Conservation (phyloP, 2,888 invertebrate genomes). For the Seira sanloemensis region DNA sequence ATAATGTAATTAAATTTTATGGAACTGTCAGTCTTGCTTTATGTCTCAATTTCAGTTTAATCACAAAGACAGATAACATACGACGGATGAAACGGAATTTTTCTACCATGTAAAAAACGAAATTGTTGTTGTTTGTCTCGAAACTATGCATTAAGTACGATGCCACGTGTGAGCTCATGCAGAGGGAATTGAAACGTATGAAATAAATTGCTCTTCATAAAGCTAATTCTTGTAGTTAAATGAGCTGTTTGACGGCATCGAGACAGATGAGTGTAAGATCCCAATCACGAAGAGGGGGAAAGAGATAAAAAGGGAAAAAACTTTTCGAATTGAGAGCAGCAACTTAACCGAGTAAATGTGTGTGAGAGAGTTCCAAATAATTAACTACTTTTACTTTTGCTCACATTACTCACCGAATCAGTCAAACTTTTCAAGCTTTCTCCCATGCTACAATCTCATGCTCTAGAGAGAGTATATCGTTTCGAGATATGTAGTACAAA, state of each 20-base stretch:
- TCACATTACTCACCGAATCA: neutral
- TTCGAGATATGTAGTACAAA: neutral
- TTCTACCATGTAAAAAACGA: no score
- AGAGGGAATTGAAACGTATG: neutral
- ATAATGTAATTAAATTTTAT: slow-evolving; percentile 40
- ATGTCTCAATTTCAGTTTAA: neutral
- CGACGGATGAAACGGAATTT: no score
- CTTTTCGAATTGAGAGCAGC: neutral
- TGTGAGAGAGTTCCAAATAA: neutral
- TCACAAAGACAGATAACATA: neutral
- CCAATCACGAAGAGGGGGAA: no score
- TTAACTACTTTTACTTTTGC: neutral
- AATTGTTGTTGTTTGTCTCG: no score
- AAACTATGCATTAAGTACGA: no score
- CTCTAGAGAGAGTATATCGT: neutral
- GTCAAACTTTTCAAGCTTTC: slow-evolving; percentile 1
- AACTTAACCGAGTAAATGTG: neutral
- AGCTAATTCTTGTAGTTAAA: neutral
- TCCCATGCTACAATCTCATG: no score
- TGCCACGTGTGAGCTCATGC: no score
- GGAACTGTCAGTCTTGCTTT: neutral
- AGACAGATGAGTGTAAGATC: neutral
- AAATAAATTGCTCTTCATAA: neutral
- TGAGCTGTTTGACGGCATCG: neutral
- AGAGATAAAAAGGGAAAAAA: neutral